Evolutionary conservation across 2,888 invertebrate genomes (phyloP).

Genomic region (Xestia xanthographa): DNA sequence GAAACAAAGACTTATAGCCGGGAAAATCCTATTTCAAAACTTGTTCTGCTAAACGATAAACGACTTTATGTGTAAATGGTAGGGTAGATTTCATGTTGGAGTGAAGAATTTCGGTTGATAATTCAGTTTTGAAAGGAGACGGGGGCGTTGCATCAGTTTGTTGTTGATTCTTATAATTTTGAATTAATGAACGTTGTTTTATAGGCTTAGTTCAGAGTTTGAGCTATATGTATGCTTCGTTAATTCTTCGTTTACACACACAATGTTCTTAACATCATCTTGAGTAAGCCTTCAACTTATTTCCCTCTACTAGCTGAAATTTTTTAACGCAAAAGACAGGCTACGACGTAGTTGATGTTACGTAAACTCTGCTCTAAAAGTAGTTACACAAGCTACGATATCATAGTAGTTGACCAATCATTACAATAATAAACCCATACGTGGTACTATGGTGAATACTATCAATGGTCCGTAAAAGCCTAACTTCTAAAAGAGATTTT

Average conservation of each 20-base stretch:
- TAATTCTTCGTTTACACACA: not conserved
- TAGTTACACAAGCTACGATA: not conserved
- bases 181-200: conserved; percentile 58
- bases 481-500: not conserved
- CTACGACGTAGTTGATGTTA: conserved; percentile 14
- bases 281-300: not conserved
- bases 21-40: conserved; percentile 64
- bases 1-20: conserved; percentile 73
- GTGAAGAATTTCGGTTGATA: conserved; percentile 63
- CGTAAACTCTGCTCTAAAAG: not conserved
- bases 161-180: conserved; percentile 66
- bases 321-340: not conserved
- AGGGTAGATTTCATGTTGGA: conserved; percentile 16
- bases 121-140: conserved; percentile 71
- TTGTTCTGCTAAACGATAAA: conserved; percentile 31
- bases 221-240: not conserved
- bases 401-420: not conserved
- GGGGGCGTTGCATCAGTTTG: conserved; percentile 66
- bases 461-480: not conserved
- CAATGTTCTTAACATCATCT: not conserved
- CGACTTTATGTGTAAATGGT: conserved; percentile 36
- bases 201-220: conserved; percentile 29
- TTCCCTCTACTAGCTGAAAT: not conserved
- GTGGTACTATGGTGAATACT: not conserved
- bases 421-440: not conserved